Conservation (phyloP, 1,140 invertebrate species). For the Araneus ventricosus region DNA sequence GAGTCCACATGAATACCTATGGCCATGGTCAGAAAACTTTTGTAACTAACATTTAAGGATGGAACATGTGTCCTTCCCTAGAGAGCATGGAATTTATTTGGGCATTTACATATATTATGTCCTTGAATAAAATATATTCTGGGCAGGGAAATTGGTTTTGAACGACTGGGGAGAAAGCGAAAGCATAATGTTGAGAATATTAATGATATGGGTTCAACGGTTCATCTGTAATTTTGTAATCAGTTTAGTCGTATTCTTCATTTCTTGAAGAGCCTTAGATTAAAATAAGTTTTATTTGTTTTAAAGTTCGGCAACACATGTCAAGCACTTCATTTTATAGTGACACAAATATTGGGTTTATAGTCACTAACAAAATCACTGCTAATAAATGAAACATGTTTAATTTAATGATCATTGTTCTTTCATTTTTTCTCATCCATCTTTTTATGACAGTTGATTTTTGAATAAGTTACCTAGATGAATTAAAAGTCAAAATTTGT, state of each 20-base stretch:
- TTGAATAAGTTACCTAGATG: too few relatives aligned
- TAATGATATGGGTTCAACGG: background rate
- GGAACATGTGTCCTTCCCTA: background rate
- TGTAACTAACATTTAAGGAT: slow-evolving; percentile 14
- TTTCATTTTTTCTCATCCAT: too few relatives aligned
- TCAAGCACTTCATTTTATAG: too few relatives aligned
- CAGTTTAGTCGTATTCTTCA: background rate
- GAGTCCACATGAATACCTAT: background rate
- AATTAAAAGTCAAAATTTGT: too few relatives aligned
- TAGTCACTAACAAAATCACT: too few relatives aligned
- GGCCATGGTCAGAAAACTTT: slow-evolving; percentile 1
- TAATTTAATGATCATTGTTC: too few relatives aligned
- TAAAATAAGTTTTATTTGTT: too few relatives aligned
- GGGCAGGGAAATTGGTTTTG: background rate
- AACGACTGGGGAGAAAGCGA: background rate
- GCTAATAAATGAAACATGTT: too few relatives aligned
- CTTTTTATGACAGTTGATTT: too few relatives aligned
- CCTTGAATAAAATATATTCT: background rate
- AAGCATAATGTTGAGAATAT: background rate
- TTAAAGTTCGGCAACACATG: too few relatives aligned
- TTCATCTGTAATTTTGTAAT: background rate
- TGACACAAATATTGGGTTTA: too few relatives aligned
- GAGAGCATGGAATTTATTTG: slow-evolving; percentile 17
- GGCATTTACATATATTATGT: slow-evolving; percentile 8
- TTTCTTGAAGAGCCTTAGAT: background rate